Percentiles rank a stretch among this genome's conserved stretches.
Conservation (phyloP, 2,113 vertebrate genomes). For the Tursiops truncatus region DNA sequence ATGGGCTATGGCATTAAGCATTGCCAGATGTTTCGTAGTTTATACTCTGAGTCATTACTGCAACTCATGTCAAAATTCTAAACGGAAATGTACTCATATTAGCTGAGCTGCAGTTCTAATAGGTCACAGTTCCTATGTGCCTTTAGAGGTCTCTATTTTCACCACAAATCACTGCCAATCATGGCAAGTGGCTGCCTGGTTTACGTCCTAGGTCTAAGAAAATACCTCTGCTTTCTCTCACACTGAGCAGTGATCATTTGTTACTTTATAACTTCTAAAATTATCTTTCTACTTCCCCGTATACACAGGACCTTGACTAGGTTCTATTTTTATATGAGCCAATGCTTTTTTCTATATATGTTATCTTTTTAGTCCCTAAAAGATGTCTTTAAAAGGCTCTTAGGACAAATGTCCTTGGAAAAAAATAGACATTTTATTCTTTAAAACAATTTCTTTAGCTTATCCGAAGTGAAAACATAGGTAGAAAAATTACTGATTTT, state of each 20-base stretch:
- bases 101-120: background rate
- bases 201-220: constrained; percentile 13
- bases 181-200: background rate
- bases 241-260: background rate
- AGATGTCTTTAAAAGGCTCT: background rate
- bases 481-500: background rate
- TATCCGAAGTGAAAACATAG: background rate
- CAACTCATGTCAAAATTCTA: background rate
- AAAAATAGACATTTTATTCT: background rate
- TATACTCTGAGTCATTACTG: constrained; percentile 15
- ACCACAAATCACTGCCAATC: background rate
- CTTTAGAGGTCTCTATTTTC: constrained; percentile 22
- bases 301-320: background rate
- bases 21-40: background rate
- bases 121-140: background rate
- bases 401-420: background rate
- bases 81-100: background rate
- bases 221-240: constrained; percentile 21
- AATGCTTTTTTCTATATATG: background rate
- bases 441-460: constrained; percentile 21
- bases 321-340: constrained; percentile 26
- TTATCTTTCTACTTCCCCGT: background rate
- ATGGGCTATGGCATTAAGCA: background rate
- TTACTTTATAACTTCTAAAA: background rate
- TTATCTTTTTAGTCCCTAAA: background rate